Evolutionary conservation across 2,888 invertebrate species (phyloP), one percentile per base, ranked within the genome.

Genomic region (Sarcophaga subvicina): DNA sequence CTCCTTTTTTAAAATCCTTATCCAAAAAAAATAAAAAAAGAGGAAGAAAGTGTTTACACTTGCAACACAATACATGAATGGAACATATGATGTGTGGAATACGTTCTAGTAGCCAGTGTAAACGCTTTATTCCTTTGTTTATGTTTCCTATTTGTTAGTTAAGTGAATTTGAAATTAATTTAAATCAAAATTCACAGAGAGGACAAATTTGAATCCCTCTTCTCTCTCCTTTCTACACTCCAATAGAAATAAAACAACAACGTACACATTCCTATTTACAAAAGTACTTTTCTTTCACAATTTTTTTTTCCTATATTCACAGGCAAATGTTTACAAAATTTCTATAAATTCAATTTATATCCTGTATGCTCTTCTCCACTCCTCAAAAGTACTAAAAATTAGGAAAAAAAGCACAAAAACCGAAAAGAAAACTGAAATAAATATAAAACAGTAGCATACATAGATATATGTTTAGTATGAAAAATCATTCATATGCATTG

Each of bases 91-190:
- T 37, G 8, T 37, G 2, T 8, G 37, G 37, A 37, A 37, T 8
- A 37, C 6, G 10, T 60, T 22, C 4, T 37, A 2, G 8, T 54
- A 20, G 45, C 14, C 20, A 72, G n/a, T 75, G 79, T 64, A 73
- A 73, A 69, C 12, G 12, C 17, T 69, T 75, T 77, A 54, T 47
- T 54, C 62, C 22, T 49, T 25, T 75, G 64, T 59, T n/a, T 54
- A 22, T 62, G 37, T 70, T 63, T 64, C 27, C 17, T 47, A 47
- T 59, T 71, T 60, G 59, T 59, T 85, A 80, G 83, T 86, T 83
- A 86, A 88, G 83, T 88, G 88, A 86, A 87, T 88, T 85, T 79
- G 84, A 89, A 89, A 89, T 88, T 88, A 86, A 87, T 88, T 88
- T 88, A 88, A 88, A 88, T 89, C 88, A 88, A 88, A 89, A 84